Evolutionary conservation across 2,888 invertebrate genomes (phyloP).

Genomic region (Erpobdella octoculata): DNA sequence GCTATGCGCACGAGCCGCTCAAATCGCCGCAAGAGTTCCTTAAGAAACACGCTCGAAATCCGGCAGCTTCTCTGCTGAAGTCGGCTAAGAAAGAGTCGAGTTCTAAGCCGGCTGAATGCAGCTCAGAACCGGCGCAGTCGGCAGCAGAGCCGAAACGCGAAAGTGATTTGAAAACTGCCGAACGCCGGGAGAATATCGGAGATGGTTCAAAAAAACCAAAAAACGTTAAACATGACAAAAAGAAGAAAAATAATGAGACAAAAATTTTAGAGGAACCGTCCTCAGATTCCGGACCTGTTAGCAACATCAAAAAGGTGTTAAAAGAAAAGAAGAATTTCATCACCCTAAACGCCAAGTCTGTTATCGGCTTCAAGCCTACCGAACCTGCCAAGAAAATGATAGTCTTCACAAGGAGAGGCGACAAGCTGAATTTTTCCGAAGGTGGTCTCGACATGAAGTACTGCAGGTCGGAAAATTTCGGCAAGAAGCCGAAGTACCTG

Average conservation of each 20-base stretch:
- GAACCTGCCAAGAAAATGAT: background rate
- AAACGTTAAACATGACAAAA: background rate
- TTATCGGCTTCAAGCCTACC: background rate
- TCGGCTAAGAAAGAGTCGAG: background rate
- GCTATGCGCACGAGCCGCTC: background rate
- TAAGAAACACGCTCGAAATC: constrained; percentile 2
- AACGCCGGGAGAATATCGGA: background rate
- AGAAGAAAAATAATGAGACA: background rate
- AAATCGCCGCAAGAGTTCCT: constrained; percentile 10
- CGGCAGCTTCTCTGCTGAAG: no score
- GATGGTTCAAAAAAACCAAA: background rate
- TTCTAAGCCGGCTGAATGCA: background rate
- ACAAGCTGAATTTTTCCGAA: constrained; percentile 3
- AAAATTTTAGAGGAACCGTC: no score
- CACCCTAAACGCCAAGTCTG: background rate
- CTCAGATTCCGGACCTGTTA: no score
- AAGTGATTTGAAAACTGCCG: background rate
- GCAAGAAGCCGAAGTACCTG: constrained; percentile 13
- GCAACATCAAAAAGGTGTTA: background rate
- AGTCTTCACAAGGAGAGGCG: constrained; percentile 18
- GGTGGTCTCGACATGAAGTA: constrained; percentile 5
- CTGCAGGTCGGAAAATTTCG: constrained; percentile 10
- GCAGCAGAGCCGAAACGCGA: no score
- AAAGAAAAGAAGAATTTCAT: constrained; percentile 9
- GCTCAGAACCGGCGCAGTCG: background rate